Conservation (phyloP, 2,797 vertebrate genomes). For the Passerculus sandwichensis region DNA sequence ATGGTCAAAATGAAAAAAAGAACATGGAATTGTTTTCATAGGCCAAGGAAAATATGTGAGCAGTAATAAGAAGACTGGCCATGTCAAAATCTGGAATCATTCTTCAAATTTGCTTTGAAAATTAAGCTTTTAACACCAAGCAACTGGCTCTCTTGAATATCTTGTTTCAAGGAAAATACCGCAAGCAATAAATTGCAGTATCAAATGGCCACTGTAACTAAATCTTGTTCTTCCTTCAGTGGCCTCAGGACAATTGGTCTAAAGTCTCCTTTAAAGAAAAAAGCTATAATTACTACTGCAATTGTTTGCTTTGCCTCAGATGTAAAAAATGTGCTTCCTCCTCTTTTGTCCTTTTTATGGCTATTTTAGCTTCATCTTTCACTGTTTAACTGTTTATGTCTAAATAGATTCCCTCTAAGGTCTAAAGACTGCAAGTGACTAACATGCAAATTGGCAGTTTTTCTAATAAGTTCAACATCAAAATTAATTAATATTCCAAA, state of each 20-base stretch:
- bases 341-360: conserved; percentile 17
- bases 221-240: conserved; percentile 73
- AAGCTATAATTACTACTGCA: conserved; percentile 68
- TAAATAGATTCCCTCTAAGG: neutral
- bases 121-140: conserved; percentile 79
- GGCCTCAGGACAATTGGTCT: conserved; percentile 69
- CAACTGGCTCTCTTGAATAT: conserved; percentile 72
- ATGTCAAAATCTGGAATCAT: conserved; percentile 79
- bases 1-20: conserved; percentile 45
- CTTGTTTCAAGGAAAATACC: conserved; percentile 79
- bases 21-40: conserved; percentile 72
- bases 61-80: conserved; percentile 69
- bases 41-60: conserved; percentile 70
- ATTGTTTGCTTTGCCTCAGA: conserved; percentile 61
- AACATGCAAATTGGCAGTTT: neutral
- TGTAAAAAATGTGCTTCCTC: conserved; percentile 31
- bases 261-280: conserved; percentile 53
- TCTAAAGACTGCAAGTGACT: neutral
- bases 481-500: neutral
- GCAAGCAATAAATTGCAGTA: conserved; percentile 70
- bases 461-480: neutral
- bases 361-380: conserved; percentile 22
- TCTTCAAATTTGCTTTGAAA: conserved; percentile 80
- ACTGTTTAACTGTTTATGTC: neutral
- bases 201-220: conserved; percentile 75